A percentile compares a stretch with the other conserved stretches of the same genome.
phyloP scores from a whole-genome alignment of 2,113 vertebrate genomes.

The Pantherophis guttatus region DNA sequence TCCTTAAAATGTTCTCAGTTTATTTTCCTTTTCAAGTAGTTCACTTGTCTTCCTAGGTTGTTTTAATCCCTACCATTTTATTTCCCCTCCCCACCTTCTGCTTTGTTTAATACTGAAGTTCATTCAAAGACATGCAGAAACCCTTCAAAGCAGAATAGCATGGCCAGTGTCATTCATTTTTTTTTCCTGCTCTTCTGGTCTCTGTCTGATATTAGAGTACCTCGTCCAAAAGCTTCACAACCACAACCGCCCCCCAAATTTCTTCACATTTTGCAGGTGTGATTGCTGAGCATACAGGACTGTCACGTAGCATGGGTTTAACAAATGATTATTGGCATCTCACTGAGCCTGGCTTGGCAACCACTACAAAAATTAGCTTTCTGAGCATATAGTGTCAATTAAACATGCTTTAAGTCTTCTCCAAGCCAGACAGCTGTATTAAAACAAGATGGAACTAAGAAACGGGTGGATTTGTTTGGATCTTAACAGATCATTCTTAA shows the following conservation, averaged over 20 bases:
- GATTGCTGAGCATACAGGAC: background rate
- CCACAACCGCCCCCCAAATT: background rate
- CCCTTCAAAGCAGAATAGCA: background rate
- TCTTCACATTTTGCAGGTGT: background rate
- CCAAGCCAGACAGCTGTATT: background rate
- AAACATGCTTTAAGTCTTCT: background rate
- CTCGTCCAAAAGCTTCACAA: background rate
- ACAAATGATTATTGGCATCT: background rate
- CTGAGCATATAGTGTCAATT: background rate
- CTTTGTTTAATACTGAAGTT: background rate
- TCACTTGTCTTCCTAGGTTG: background rate
- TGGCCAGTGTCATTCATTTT: background rate
- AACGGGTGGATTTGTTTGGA: background rate
- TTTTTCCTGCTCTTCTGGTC: background rate
- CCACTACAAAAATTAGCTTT: background rate
- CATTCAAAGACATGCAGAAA: background rate
- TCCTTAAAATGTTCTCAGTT: background rate
- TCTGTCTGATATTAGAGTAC: background rate
- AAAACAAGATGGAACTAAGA: background rate
- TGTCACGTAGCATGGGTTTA: background rate
- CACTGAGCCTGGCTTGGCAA: background rate
- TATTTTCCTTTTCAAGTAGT: background rate
- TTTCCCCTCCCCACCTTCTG: background rate
- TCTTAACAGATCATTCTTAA: background rate
- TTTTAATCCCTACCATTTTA: background rate